Base-by-base conservation (phyloP, 1,140 invertebrate species). In the Chrysopa pallens region DNA sequence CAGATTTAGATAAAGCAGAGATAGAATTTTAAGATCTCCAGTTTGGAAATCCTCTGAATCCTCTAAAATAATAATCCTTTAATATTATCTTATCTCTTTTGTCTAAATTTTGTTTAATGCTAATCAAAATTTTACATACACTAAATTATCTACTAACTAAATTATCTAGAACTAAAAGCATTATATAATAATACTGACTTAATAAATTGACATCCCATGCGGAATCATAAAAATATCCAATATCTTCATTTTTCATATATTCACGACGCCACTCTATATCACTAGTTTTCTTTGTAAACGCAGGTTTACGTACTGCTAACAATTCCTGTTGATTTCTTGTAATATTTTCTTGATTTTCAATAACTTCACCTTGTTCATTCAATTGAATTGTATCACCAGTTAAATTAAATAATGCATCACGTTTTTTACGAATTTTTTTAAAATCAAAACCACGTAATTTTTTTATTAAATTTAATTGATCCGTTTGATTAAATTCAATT, bases 171-270 rank as follows among this genome's bases (percentile, higher is more conserved):
- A 44, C 14, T n/a, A 37, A 12, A 38, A 38, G 13, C 14, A 29
- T 8, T 39, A 39, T 33, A 35, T 38, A 2, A 11, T 13, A 43
- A 15, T 8, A 38, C 41, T 43, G 43, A 50, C 46, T 45, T 42
- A 39, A 41, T 38, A 50, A 57, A 17, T 57, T 53, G 23, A 51
- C 56, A 29, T 57, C 59, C 67, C 66, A 68, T 1, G 54, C 53
- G 0, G 56, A 55, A 38, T 65, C 62, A 7, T 54, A 59, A 46
- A 68, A 69, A 48, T 70, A 68, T 9, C 61, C 65, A 27, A 66
- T 44, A 23, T 60, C 55, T 14, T 61, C 59, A 8, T 51, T 45
- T 41, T 61, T 50, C 12, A 50, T 47, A 42, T 50, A 48, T 29
- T 55, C 48, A 12, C 43, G 46, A 36, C 42, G 35, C 44, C 47